These are phyloP conservation scores for Ivindomyrus marchei DNA, from an alignment of 2,113 vertebrate genomes.

Conservation along the genomic window DNA sequence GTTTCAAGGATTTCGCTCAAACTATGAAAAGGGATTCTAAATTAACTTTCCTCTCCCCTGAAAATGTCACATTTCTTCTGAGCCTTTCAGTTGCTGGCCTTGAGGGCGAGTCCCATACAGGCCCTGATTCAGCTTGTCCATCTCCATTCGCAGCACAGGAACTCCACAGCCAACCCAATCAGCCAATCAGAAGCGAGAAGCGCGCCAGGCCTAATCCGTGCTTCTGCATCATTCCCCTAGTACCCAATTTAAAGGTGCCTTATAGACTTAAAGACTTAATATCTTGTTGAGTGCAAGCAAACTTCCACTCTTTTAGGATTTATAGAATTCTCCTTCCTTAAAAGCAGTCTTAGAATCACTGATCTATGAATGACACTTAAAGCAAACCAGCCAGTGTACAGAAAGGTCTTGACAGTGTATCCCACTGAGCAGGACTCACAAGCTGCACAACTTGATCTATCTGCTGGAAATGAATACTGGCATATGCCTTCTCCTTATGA, in stretches of 20 bases:
- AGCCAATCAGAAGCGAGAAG: neutral
- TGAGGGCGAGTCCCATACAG: neutral
- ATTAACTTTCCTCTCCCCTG: neutral
- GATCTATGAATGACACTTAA: neutral
- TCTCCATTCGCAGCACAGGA: neutral
- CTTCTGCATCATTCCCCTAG: neutral
- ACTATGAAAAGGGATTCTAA: neutral
- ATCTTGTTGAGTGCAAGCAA: neutral
- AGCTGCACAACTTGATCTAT: neutral
- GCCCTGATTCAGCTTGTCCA: neutral
- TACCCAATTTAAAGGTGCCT: neutral
- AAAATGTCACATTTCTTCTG: neutral
- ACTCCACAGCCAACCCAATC: neutral
- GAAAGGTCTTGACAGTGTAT: neutral
- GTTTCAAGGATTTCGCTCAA: neutral
- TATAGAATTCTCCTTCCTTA: neutral
- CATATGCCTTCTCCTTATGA: slow-evolving; percentile 2
- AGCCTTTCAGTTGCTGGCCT: neutral
- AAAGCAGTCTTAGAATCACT: neutral
- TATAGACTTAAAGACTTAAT: neutral
- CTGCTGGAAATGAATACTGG: neutral
- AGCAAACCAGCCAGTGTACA: neutral
- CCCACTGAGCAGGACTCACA: neutral
- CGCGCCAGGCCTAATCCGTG: neutral
- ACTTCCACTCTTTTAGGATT: neutral